Percentiles rank a stretch among this genome's conserved stretches.
phyloP scores from a whole-genome alignment of 2,113 vertebrate genomes.

The Falco punctatus region DNA sequence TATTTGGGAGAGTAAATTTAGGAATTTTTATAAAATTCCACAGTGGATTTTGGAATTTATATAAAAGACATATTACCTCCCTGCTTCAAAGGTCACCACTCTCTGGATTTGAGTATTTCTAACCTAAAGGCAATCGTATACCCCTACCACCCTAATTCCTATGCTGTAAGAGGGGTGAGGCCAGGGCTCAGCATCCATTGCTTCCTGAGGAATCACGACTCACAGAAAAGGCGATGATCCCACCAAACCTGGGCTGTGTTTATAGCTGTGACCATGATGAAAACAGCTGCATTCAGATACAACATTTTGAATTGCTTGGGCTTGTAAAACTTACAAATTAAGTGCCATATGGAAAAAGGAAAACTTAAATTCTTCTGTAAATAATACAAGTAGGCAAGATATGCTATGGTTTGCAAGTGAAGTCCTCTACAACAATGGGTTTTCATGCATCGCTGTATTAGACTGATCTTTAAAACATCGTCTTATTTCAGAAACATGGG shows the following conservation, averaged over 20 bases:
- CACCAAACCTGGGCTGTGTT: background rate
- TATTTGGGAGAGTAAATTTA: background rate
- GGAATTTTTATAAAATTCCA: background rate
- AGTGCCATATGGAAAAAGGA: accelerated
- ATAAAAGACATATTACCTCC: background rate
- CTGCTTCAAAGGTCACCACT: background rate
- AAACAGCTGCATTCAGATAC: background rate
- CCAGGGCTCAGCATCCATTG: background rate
- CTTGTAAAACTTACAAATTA: background rate
- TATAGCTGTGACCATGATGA: background rate
- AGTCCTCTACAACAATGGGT: background rate
- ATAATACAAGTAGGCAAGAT: background rate
- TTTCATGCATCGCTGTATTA: background rate
- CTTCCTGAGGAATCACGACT: background rate
- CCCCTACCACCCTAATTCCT: background rate
- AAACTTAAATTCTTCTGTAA: background rate
- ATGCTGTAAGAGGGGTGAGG: background rate
- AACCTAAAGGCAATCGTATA: background rate
- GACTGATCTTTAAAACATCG: background rate
- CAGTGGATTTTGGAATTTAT: background rate
- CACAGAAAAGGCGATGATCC: background rate
- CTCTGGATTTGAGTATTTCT: background rate
- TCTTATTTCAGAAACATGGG: background rate
- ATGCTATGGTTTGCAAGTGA: background rate
- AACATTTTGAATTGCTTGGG: background rate